Conservation (phyloP, 1,140 invertebrate species). For the Linepithema humile region DNA sequence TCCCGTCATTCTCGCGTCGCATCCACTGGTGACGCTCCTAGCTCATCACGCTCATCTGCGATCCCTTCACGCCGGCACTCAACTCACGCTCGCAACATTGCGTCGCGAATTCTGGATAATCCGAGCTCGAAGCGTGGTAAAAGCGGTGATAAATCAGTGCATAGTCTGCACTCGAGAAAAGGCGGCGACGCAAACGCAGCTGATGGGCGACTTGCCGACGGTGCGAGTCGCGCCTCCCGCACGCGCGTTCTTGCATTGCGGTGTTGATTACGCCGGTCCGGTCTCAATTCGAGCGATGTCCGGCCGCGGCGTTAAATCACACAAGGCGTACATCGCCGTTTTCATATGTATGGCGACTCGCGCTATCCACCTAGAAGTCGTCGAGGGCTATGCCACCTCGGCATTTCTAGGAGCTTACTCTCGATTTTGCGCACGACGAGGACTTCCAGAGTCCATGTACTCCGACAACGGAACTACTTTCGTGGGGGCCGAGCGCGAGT, state of each 20-base stretch:
- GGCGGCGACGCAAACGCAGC: conserved; percentile 68
- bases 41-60: too few relatives aligned
- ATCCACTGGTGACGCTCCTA: too few relatives aligned
- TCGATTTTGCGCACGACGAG: conserved; percentile 75
- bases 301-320: neutral
- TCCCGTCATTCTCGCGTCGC: too few relatives aligned
- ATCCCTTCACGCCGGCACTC: too few relatives aligned
- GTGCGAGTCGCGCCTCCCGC: too few relatives aligned
- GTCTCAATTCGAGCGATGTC: too few relatives aligned
- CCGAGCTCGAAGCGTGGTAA: conserved; percentile 61
- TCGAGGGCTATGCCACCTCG: conserved; percentile 67
- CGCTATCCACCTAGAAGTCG: conserved; percentile 78
- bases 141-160: conserved; percentile 8
- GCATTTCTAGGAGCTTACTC: conserved; percentile 75
- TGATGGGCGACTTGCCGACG: conserved; percentile 78
- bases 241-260: too few relatives aligned
- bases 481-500: conserved; percentile 53
- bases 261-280: too few relatives aligned
- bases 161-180: conserved; percentile 62
- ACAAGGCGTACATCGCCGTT: neutral
- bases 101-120: too few relatives aligned
- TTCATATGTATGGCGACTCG: conserved; percentile 61
- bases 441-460: conserved; percentile 63
- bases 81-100: too few relatives aligned
- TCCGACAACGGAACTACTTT: conserved; percentile 76